Conservation (phyloP, 2,888 invertebrate genomes). For the Polylopha cassiicola region DNA sequence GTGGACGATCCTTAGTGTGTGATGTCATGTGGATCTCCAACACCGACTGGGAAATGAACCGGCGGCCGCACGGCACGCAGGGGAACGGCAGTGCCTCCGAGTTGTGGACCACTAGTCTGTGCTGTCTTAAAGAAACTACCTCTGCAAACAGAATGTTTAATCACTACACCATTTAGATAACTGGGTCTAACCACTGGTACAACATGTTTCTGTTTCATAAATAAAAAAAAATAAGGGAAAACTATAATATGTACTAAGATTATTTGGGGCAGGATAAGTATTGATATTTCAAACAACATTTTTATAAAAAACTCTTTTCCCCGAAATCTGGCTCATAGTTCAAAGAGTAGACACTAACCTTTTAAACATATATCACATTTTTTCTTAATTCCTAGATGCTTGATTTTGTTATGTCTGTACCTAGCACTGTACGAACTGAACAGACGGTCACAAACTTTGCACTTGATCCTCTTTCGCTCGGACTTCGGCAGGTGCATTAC, state of each 20-base stretch:
- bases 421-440: slow-evolving; percentile 43
- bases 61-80: slow-evolving; percentile 49
- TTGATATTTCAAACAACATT: too few species aligned
- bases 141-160: slow-evolving; percentile 34
- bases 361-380: slow-evolving; percentile 59
- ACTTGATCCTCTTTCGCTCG: slow-evolving; percentile 37
- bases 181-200: too few species aligned
- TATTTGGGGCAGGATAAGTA: too few species aligned
- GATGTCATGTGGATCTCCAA: slow-evolving; percentile 44
- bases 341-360: slow-evolving; percentile 36
- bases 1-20: slow-evolving; percentile 55
- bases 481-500: slow-evolving; percentile 37
- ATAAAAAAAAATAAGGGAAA: too few species aligned
- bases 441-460: slow-evolving; percentile 49
- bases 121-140: slow-evolving; percentile 40
- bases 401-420: slow-evolving; percentile 47
- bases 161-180: too few species aligned
- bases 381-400: slow-evolving; percentile 55
- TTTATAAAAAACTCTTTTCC: too few species aligned
- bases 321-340: too few species aligned
- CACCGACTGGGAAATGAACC: slow-evolving; percentile 43
- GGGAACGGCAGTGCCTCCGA: slow-evolving; percentile 33
- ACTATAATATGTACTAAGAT: too few species aligned
- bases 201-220: too few species aligned
- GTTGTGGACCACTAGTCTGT: slow-evolving; percentile 43